Conservation (phyloP, 2,797 vertebrate species). For the Poeciliopsis presidionis region DNA sequence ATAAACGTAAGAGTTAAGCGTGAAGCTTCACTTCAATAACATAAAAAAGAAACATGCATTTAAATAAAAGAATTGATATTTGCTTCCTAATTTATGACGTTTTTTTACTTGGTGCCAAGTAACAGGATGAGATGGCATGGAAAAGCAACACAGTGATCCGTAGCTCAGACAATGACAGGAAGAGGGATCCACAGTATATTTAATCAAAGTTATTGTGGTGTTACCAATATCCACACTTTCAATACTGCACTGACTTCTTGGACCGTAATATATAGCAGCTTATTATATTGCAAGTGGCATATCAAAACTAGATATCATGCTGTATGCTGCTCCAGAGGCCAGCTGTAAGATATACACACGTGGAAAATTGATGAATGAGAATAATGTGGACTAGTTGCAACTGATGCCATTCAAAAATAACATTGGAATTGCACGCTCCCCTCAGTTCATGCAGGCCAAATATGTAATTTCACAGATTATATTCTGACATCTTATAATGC, state of each 20-base stretch:
- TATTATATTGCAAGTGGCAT: neutral
- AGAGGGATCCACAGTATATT: neutral
- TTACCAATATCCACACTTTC: neutral
- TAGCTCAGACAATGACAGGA: neutral
- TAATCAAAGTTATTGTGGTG: neutral
- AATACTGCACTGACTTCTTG: neutral
- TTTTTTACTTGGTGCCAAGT: neutral
- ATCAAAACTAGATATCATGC: neutral
- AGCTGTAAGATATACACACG: neutral
- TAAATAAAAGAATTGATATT: neutral
- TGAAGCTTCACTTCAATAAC: neutral
- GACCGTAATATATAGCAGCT: neutral
- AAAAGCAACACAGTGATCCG: neutral
- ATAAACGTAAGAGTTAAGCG: neutral
- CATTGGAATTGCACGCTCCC: neutral
- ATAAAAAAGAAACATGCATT: neutral
- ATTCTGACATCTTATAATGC: neutral
- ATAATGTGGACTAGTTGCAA: neutral
- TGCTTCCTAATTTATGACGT: neutral
- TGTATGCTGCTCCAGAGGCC: neutral
- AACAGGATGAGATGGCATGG: neutral
- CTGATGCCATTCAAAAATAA: neutral
- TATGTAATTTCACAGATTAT: neutral
- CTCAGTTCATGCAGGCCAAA: neutral
- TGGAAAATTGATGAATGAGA: neutral